Evolutionary conservation across 1,140 invertebrate genomes (phyloP).

Genomic region (Pogonognathellus flavescens): DNA sequence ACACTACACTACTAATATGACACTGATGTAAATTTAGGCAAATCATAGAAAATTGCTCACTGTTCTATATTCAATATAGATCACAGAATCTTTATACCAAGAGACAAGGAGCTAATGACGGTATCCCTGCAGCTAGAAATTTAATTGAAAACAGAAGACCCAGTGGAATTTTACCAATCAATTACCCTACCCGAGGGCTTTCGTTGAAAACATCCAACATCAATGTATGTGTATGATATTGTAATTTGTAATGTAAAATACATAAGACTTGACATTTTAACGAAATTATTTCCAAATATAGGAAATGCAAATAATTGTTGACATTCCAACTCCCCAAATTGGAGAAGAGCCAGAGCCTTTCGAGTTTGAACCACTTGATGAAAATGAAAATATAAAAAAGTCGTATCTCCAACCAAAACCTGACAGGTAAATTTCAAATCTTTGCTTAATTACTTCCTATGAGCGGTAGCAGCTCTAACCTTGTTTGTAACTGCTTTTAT

Average conservation of each 20-base stretch:
- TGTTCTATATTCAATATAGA: too few species aligned
- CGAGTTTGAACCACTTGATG: neutral
- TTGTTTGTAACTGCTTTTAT: neutral
- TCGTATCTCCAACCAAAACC: neutral
- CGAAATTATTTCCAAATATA: neutral
- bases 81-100: too few species aligned
- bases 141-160: neutral
- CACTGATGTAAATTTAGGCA: too few species aligned
- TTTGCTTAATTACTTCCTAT: neutral
- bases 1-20: too few species aligned
- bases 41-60: too few species aligned
- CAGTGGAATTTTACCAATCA: neutral
- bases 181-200: neutral
- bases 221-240: too few species aligned
- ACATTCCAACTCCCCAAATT: conserved; percentile 5
- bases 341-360: neutral
- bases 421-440: neutral
- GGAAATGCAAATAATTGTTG: conserved; percentile 12
- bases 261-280: too few species aligned
- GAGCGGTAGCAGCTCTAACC: neutral
- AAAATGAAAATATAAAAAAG: neutral
- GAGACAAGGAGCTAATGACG: neutral
- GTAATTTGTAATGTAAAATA: too few species aligned
- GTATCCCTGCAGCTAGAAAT: too few species aligned
- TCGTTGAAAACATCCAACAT: neutral